A percentile compares a stretch with the other conserved stretches of the same genome.
These are phyloP conservation scores for Pungitius pungitius DNA, from an alignment of 2,113 vertebrate genomes.

Conservation along the genomic window DNA sequence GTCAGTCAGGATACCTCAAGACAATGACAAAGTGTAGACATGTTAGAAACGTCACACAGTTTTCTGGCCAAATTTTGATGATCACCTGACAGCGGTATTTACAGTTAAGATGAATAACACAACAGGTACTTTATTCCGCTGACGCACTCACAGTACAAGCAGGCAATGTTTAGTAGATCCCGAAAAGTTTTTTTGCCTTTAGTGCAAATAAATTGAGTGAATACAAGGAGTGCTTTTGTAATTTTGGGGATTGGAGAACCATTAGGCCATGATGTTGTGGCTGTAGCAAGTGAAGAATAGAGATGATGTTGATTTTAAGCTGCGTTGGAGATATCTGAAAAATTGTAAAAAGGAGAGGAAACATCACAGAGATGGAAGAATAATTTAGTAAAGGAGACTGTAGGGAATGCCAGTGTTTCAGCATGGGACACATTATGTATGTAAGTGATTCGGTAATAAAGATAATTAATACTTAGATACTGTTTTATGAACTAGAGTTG, in stretches of 20 bases:
- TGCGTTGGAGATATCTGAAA: slow-evolving; percentile 3
- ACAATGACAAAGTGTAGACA: neutral
- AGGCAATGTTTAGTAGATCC: slow-evolving; percentile 10
- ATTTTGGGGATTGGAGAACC: slow-evolving; percentile 6
- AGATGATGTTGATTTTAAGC: slow-evolving; percentile 20
- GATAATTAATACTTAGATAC: neutral
- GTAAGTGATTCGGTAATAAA: slow-evolving; percentile 1
- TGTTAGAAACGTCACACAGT: slow-evolving; percentile 7
- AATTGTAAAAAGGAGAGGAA: neutral
- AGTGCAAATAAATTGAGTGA: neutral
- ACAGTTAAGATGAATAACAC: neutral
- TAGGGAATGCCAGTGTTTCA: neutral
- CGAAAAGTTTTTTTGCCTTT: slow-evolving; percentile 4
- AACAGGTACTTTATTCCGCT: slow-evolving; percentile 1
- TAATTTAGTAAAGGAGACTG: neutral
- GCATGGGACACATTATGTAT: neutral
- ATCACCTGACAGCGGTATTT: too few species aligned
- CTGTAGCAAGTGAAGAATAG: neutral
- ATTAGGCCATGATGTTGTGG: slow-evolving; percentile 6
- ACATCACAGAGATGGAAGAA: slow-evolving; percentile 3
- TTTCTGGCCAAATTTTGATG: neutral
- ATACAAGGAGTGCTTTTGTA: neutral
- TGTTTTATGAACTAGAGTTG: slow-evolving; percentile 4
- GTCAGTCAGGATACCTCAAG: slow-evolving; percentile 24
- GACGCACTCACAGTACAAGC: slow-evolving; percentile 1